Base-by-base conservation (phyloP, 2,797 vertebrate species). In the Australoheros facetus region DNA sequence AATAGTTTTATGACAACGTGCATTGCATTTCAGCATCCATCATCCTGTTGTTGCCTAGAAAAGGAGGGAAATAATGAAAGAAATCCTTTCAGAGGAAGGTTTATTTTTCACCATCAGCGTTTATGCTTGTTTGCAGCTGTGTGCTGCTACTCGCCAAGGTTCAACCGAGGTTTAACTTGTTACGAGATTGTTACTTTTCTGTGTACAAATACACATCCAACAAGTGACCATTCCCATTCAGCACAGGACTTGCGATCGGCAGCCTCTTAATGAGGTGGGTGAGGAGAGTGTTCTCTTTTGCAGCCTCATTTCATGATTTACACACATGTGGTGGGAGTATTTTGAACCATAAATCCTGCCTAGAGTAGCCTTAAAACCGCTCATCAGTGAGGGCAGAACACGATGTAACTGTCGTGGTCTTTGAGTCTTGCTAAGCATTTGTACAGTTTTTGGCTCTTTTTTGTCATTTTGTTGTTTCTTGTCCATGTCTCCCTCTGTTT, bases 281-380 rank as follows among this genome's bases (percentile, higher is more conserved):
- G 19, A 23, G 62, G 59, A 53, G 19, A 30, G 59, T 51, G 9
- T 28, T 79, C n/a, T 10, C 10, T 81, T 58, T 74, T 28, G 37
- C 53, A 76, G 76, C 34, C 55, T 12, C 59, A 56, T 14, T 54
- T 83, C 48, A 57, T 56, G 39, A 71, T 79, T 77, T 54, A 77
- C 51, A 26, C 64, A 42, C 69, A 79, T 75, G 45, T 53, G 55
- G n/a, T 45, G 32, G 17, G 8, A 73, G 32, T 72, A 45, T 84
- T 77, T 85, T 45, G 48, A 26, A 19, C 60, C 60, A 84, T 78
- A 42, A 60, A 84, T 84, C 56, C 34, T 10, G 9, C 59, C 30
- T 48, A 51, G 26, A 59, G 69, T 79, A 55, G 74, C 56, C 78
- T 85, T 55, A 70, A 77, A 34, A 78, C 19, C 12, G 1, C 39